Evolutionary conservation across 1,140 invertebrate genomes (phyloP).

Genomic region (Macrosteles quadrilineatus): DNA sequence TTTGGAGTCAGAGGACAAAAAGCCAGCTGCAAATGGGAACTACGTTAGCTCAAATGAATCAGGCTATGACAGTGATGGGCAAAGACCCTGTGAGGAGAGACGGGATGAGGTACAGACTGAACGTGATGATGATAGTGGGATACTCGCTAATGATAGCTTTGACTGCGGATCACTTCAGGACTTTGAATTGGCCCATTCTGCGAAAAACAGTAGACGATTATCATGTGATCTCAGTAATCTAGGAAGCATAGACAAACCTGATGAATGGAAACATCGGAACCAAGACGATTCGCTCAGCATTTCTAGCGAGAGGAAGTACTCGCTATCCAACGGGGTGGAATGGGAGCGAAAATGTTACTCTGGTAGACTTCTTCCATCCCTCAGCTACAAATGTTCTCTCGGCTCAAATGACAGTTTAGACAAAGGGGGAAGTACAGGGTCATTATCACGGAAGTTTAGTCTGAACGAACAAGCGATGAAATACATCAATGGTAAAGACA

Average conservation of each 20-base stretch:
- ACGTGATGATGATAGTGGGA: conserved; percentile 46
- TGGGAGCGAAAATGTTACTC: conserved; percentile 33
- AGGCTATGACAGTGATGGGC: conserved; percentile 78
- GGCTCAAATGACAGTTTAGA: conserved; percentile 7
- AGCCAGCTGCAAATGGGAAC: conserved; percentile 47
- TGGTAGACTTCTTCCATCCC: conserved; percentile 23
- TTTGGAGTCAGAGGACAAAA: conserved; percentile 10
- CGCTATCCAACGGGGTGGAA: neutral
- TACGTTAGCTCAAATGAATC: conserved; percentile 81
- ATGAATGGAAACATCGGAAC: neutral
- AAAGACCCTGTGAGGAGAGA: conserved; percentile 55
- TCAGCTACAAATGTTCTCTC: neutral
- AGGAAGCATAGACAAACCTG: neutral
- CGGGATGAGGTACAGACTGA: conserved; percentile 8
- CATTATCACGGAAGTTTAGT: neutral
- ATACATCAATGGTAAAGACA: conserved; percentile 29
- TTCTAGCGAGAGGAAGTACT: neutral
- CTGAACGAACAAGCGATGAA: conserved; percentile 38
- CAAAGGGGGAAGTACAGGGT: neutral
- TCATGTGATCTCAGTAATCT: neutral
- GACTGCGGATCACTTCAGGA: conserved; percentile 47
- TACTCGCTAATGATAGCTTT: conserved; percentile 46
- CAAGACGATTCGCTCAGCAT: neutral
- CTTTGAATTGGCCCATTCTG: neutral
- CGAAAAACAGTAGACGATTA: neutral